Evolutionary conservation across 23 tunicate genomes (phyloP), one percentile per base, ranked within the genome.

Genomic region (Pegea sp.): DNA sequence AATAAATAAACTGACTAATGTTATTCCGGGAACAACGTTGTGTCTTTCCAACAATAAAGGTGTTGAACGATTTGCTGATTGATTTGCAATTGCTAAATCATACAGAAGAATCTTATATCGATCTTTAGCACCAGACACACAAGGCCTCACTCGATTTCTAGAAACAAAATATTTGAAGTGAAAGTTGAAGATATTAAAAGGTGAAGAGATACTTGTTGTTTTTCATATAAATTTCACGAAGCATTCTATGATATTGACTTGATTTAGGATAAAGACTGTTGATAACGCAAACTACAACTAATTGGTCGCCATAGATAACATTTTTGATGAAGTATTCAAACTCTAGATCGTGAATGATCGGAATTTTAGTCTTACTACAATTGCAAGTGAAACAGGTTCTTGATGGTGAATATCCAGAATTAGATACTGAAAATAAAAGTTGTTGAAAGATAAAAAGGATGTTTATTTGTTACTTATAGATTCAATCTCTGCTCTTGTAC

Each of bases 11-110:
- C 73, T 48, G n/a, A 84, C 95, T 76, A 84, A 31, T 23, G 76
- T 77, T 84, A 84, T 84, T 21, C 95, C 95, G 21, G 95, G 95
- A 24, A 74, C 95, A n/a, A 62, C 95, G 50, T 77, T 75, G 44
- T 84, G 95, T 13, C 95, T 57, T 31, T 61, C 69, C 22, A 84
- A 53, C 21, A 66, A 60, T 18, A 84, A 32, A 5, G 95, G 95
- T 34, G 60, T 62, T 20, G 65, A 22, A 22, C 71, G 70, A 20
- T 63, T 49, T 2, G 95, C 64, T 1, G 57, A 72, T 1, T 31
- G 4, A 32, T 84, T 78, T 22, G 95, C 95, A 21, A 61, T 34
- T 32, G 95, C 81, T 1, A 84, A 57, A 58, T 84, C 95, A 58
- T 84, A 84, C 24, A 69, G 22, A 2, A 84, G 54, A 2, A 73